A percentile compares a stretch with the other conserved stretches of the same genome.
These are phyloP conservation scores for Drosophila paracracens DNA, from an alignment of 2,888 invertebrate genomes.

Conservation along the genomic window DNA sequence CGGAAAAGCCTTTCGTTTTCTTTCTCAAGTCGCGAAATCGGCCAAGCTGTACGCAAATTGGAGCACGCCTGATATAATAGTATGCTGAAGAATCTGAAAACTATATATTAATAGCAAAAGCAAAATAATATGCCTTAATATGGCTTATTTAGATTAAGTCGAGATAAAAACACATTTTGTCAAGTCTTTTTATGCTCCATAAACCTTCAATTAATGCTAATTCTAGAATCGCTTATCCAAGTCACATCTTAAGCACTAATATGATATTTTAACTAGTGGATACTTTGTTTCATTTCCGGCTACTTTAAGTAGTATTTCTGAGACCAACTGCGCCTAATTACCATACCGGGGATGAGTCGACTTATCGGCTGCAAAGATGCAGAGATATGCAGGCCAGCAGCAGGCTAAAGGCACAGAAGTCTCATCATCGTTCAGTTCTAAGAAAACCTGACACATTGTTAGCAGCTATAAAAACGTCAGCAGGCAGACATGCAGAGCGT, in stretches of 20 bases:
- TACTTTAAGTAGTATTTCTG: constrained; percentile 23
- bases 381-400: constrained; percentile 14
- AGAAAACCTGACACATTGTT: constrained; percentile 79
- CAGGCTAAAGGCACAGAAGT: constrained; percentile 21
- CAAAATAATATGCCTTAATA: neutral
- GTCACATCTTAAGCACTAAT: neutral
- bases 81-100: neutral
- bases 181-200: neutral
- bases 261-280: neutral
- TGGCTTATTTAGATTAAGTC: neutral
- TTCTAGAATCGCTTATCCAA: neutral
- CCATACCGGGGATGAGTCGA: constrained; percentile 48
- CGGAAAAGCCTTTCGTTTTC: neutral
- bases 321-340: constrained; percentile 70
- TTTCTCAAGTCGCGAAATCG: neutral
- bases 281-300: neutral
- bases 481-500: constrained; percentile 38
- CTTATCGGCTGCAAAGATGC: constrained; percentile 27
- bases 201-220: neutral
- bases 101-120: neutral
- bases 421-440: constrained; percentile 59
- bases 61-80: neutral
- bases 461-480: constrained; percentile 77
- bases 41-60: neutral
- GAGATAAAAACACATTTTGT: neutral